A percentile compares a stretch with the other conserved stretches of the same genome.
These are phyloP conservation scores for Erethizon dorsatum DNA, from an alignment of 2,797 vertebrate species.

Conservation along the genomic window DNA sequence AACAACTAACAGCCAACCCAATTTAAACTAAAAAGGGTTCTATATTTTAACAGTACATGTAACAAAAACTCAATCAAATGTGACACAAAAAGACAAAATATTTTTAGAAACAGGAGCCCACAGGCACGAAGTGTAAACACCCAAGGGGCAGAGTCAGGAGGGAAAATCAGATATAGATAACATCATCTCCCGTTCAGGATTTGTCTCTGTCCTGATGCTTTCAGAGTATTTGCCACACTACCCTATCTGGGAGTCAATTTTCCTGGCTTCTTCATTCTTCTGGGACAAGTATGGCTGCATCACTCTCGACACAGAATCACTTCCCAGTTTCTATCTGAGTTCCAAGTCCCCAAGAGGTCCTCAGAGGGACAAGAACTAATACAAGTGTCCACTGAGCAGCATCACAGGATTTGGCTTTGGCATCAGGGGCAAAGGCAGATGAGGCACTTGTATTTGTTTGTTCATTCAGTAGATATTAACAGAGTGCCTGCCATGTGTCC, in stretches of 20 bases:
- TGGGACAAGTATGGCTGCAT: background rate
- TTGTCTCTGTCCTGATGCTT: background rate
- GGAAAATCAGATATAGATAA: background rate
- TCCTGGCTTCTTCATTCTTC: background rate
- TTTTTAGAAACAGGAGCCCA: background rate
- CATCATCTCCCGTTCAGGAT: background rate
- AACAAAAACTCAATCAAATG: background rate
- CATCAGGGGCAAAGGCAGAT: background rate
- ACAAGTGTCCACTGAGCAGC: background rate
- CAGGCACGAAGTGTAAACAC: background rate
- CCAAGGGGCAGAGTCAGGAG: background rate
- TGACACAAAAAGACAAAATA: background rate
- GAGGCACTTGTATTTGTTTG: background rate
- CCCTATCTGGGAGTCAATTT: background rate
- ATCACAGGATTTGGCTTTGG: background rate
- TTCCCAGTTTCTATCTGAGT: background rate
- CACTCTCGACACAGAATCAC: background rate
- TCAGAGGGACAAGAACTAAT: background rate
- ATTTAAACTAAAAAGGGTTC: slow-evolving; percentile 8
- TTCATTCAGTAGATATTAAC: background rate
- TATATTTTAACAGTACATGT: slow-evolving; percentile 16
- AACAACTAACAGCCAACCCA: background rate
- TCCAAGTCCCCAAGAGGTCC: background rate
- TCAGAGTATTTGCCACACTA: background rate
- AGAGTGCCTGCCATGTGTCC: background rate